phyloP scores from a whole-genome alignment of 1,140 invertebrate genomes.

The Trinorchestia longiramus region DNA sequence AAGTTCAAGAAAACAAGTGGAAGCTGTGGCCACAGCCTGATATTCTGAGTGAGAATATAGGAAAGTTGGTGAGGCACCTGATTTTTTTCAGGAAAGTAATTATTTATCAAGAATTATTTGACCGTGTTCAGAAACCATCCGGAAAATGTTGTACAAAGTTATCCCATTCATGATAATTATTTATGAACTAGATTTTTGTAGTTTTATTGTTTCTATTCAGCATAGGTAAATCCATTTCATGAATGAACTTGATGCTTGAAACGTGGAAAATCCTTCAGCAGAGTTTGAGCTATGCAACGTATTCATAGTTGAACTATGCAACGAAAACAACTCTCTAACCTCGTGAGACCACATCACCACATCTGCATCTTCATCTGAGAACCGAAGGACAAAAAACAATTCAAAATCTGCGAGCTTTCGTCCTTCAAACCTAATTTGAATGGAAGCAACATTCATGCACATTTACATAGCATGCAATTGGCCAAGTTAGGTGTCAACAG shows the following conservation, averaged over 20 bases:
- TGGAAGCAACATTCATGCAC: background rate
- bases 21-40: background rate
- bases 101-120: background rate
- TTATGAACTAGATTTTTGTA: background rate
- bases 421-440: background rate
- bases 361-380: background rate
- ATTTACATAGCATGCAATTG: background rate
- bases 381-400: background rate
- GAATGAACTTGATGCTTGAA: background rate
- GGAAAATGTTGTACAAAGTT: too few species aligned
- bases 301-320: background rate
- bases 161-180: too few species aligned
- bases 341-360: background rate
- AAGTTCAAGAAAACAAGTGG: background rate
- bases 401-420: background rate
- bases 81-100: background rate
- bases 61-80: background rate
- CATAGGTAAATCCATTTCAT: background rate
- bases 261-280: background rate
- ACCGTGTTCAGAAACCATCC: background rate
- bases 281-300: background rate
- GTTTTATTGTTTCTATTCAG: background rate
- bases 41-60: background rate
- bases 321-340: background rate
- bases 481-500: background rate